A percentile compares a stretch with the other conserved stretches of the same genome.
Evolutionary conservation across 2,797 vertebrate species (phyloP).

Genomic region (Sebastes itinus): DNA sequence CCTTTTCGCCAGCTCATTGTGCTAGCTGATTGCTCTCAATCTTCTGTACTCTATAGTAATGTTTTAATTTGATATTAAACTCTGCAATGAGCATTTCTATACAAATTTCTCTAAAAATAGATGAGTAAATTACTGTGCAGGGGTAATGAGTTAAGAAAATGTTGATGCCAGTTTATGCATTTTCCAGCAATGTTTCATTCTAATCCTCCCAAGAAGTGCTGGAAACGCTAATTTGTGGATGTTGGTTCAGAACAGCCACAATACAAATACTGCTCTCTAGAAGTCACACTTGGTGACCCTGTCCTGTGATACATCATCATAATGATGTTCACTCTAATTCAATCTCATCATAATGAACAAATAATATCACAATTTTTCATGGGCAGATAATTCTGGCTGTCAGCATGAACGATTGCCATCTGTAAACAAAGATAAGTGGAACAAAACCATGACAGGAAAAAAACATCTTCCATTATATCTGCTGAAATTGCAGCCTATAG

Average conservation of each 20-base stretch:
- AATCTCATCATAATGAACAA: neutral
- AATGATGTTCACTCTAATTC: slow-evolving; percentile 10
- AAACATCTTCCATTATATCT: neutral
- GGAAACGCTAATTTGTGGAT: neutral
- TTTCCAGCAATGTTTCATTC: neutral
- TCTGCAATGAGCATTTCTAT: neutral
- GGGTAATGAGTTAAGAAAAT: neutral
- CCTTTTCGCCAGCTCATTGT: slow-evolving; percentile 13
- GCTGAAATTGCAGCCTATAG: slow-evolving; percentile 12
- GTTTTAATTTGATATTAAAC: neutral
- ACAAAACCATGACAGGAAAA: neutral
- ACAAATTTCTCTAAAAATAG: neutral
- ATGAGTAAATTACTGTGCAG: neutral
- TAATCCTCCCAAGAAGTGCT: neutral
- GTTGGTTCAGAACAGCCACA: neutral
- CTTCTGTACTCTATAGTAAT: neutral
- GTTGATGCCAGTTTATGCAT: neutral
- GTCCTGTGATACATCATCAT: slow-evolving; percentile 6
- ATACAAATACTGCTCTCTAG: neutral
- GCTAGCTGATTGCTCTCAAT: slow-evolving; percentile 1
- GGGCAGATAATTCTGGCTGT: neutral
- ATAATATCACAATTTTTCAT: slow-evolving; percentile 4
- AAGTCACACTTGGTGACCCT: neutral
- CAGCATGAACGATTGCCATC: neutral
- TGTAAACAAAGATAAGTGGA: neutral